Evolutionary conservation across 1,140 invertebrate species (phyloP), one percentile per base, ranked within the genome.

Genomic region (Drosophila nigromelanica): DNA sequence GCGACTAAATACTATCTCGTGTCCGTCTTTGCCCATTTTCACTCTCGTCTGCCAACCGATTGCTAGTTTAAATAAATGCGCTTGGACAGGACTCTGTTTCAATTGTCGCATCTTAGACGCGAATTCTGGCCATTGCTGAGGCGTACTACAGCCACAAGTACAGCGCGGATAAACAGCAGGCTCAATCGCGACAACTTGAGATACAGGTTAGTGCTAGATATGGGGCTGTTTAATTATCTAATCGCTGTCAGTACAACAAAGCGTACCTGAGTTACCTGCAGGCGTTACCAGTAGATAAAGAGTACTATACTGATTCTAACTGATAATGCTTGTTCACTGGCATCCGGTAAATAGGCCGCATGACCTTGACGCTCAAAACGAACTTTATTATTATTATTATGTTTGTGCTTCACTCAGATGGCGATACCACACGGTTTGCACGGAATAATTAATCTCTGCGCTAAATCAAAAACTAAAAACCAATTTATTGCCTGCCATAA

Each of bases 201-300:
- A 54, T 45, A 52, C 66, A 69, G 66, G 66, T 69, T 52, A 69
- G 66, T 69, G 37, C 5, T n/a, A 50, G 27, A 33, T 58, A 50
- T 10, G 47, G 39, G 4, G 10, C 47, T 33, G 7, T 43, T n/a
- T n/a, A 24, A 27, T 33, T 45, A 69, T 69, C 66, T 69, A 47
- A 69, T 69, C 66, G 40, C 66, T 45, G 30, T 45, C 58, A 51
- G 52, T 69, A 43, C 58, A 60, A 60, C 47, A 47, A 60, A 60
- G 18, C 18, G 18, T 18, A 18, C 18, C 27, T 43, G 40, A 33
- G 18, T 33, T n/a, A n/a, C n/a, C n/a, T n/a, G n/a, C 1, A 58
- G 27, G n/a, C n/a, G n/a, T 42, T 7, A n/a, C 27, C 50, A 35
- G n/a, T 33, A 51, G 56, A 60, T 51, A 68, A 33, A 27, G 27